Base-by-base conservation (phyloP, 2,113 vertebrate species). In the Siniperca chuatsi region DNA sequence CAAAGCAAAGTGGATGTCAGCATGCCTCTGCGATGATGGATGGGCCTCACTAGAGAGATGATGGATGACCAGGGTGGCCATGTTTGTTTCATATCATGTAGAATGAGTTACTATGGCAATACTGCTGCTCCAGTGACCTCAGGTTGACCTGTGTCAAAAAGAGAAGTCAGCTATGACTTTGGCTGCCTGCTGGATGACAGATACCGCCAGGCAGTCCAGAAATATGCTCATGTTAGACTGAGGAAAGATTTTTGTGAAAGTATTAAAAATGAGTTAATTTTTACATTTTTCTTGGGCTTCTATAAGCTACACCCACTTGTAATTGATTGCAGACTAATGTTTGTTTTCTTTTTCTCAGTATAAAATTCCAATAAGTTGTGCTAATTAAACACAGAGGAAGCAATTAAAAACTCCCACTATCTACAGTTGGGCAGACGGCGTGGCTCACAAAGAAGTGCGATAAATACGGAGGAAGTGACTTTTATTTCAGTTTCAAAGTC, bases 351-450 rank as follows among this genome's bases (percentile, higher is more conserved):
- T 70, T 75, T 74, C 79, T 80, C 81, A 65, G 87, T 85, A 81
- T 73, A 89, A 85, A 91, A 92, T 83, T 85, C 75, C 84, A 92
- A 93, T 89, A 87, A 91, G 81, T 64, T 83, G 61, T 67, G 83
- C 81, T 93, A 94, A 95, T 95, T 93, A 94, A 94, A 93, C 79
- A 84, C 83, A 78, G 83, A 84, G 84, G 89, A 91, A 87, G 91
- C 86, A 92, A 94, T 94, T 95, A 93, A 93, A 92, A 93, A 89
- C 79, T 68, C 58, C 33, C 61, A 73, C 85, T 95, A 93, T 95
- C 92, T 90, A 90, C 90, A 85, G 81, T 21, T 29, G 44, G 55
- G 81, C 93, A 94, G 90, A 84, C 90, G 73, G 77, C 72, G 75
- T 52, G 75, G 75, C 85, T 93, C 84, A 72, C 76, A 55, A 52